A percentile compares a stretch with the other conserved stretches of the same genome.
Conservation (phyloP, 2,797 vertebrate genomes). For the Buceros bicornis region DNA sequence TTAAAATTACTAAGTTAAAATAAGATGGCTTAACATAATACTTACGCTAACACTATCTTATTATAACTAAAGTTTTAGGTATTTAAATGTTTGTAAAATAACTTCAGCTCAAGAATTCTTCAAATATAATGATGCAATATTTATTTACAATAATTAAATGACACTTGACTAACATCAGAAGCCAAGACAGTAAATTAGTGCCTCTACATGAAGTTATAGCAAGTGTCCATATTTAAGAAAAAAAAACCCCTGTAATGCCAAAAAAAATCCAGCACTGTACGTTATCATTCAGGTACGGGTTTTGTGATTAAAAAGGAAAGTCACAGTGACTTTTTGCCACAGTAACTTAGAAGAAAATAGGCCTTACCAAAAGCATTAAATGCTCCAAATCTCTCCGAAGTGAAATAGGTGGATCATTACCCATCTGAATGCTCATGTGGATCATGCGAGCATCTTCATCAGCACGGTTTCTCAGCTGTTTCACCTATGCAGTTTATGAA, state of each 20-base stretch:
- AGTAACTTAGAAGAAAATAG: neutral
- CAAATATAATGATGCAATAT: neutral
- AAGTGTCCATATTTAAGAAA: neutral
- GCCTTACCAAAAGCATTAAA: conserved; percentile 92
- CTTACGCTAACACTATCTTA: neutral
- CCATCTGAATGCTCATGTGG: conserved; percentile 97
- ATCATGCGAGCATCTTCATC: conserved; percentile 96
- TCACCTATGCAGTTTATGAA: conserved; percentile 84
- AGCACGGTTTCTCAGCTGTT: conserved; percentile 95
- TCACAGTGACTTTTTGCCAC: neutral
- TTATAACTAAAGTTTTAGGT: neutral
- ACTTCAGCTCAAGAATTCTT: neutral
- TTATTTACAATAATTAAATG: neutral
- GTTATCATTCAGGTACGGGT: accelerated
- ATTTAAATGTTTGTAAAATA: neutral
- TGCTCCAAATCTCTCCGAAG: conserved; percentile 93
- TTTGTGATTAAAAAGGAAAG: neutral
- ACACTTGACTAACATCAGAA: neutral
- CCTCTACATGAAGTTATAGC: neutral
- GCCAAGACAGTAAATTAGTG: neutral
- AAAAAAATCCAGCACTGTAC: neutral
- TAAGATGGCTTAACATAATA: neutral
- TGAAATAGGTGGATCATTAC: conserved; percentile 91
- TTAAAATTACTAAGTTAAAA: neutral
- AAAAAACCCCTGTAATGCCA: neutral